phyloP scores from a whole-genome alignment of 2,113 vertebrate genomes.

The Ctenodactylus gundi region DNA sequence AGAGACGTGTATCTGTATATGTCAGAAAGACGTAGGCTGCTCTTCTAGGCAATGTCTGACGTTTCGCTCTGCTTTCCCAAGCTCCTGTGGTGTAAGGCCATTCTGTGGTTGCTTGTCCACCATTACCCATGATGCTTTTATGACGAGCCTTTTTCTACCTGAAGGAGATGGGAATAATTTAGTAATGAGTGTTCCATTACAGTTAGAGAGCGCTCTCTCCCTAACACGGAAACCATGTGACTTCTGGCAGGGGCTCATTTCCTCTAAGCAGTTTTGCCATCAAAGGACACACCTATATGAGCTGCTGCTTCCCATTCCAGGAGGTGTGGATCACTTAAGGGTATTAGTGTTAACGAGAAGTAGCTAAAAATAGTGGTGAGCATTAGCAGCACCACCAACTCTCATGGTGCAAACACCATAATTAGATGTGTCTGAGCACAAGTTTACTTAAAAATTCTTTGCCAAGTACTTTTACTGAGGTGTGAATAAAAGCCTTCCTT shows the following conservation, averaged over 20 bases:
- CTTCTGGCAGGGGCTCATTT: conserved; percentile 35
- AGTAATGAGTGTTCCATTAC: conserved; percentile 31
- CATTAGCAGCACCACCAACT: neutral
- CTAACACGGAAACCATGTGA: neutral
- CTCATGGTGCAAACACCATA: neutral
- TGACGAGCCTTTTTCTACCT: conserved; percentile 29
- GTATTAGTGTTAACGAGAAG: conserved; percentile 7
- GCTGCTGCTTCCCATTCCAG: neutral
- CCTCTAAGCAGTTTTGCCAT: neutral
- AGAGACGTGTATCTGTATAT: too few relatives aligned
- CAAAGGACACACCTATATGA: neutral
- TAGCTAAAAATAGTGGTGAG: conserved; percentile 12
- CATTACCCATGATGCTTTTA: conserved; percentile 23
- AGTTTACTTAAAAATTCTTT: conserved; percentile 17
- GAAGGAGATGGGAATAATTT: conserved; percentile 16
- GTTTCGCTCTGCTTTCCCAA: neutral
- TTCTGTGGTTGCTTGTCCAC: neutral
- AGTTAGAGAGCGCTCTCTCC: conserved; percentile 25
- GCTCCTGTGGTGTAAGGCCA: neutral
- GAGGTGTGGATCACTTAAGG: neutral
- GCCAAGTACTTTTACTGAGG: neutral
- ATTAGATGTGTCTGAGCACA: conserved; percentile 9
- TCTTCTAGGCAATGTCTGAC: neutral
- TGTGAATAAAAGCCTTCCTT: neutral
- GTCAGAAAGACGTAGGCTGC: neutral